Conservation (phyloP, 2,797 vertebrate genomes). For the Staurois parvus region DNA sequence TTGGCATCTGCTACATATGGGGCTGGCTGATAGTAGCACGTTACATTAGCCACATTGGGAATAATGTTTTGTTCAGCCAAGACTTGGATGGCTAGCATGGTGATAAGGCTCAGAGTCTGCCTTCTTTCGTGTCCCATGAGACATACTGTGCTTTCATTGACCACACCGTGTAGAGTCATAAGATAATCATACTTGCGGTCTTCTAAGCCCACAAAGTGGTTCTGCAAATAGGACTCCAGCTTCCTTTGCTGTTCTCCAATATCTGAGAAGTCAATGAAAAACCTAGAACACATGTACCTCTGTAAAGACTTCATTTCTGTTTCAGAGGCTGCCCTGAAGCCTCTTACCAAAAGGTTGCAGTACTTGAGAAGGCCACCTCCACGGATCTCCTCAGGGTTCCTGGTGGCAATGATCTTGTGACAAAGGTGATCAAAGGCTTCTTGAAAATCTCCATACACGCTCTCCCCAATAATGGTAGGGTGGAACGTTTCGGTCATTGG, state of each 20-base stretch:
- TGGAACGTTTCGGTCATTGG: slow-evolving; percentile 97
- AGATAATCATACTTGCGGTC: slow-evolving; percentile 99
- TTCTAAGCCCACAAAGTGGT: slow-evolving; percentile 98
- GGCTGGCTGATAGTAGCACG: slow-evolving; percentile 98
- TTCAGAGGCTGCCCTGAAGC: slow-evolving; percentile 91
- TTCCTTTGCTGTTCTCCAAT: slow-evolving; percentile 97
- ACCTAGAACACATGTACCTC: slow-evolving; percentile 98
- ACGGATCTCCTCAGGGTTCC: slow-evolving; percentile 97
- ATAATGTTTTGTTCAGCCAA: slow-evolving; percentile 98
- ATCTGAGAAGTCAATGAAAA: slow-evolving; percentile 99
- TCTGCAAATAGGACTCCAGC: slow-evolving; percentile 98
- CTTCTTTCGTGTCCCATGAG: slow-evolving; percentile 98
- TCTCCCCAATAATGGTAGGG: slow-evolving; percentile 96
- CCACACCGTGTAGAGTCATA: slow-evolving; percentile 95
- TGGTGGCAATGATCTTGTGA: slow-evolving; percentile 94
- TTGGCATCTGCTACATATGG: slow-evolving; percentile 97
- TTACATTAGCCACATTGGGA: slow-evolving; percentile 97
- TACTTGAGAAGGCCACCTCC: slow-evolving; percentile 97
- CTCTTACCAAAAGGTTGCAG: slow-evolving; percentile 97
- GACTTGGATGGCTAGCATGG: slow-evolving; percentile 95
- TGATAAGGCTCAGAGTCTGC: slow-evolving; percentile 95
- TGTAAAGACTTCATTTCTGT: slow-evolving; percentile 96
- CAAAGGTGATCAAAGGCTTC: slow-evolving; percentile 95
- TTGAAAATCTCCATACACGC: slow-evolving; percentile 93
- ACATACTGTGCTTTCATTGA: slow-evolving; percentile 98